Conservation (phyloP, 2,888 invertebrate species). For the Agrilus mali region DNA sequence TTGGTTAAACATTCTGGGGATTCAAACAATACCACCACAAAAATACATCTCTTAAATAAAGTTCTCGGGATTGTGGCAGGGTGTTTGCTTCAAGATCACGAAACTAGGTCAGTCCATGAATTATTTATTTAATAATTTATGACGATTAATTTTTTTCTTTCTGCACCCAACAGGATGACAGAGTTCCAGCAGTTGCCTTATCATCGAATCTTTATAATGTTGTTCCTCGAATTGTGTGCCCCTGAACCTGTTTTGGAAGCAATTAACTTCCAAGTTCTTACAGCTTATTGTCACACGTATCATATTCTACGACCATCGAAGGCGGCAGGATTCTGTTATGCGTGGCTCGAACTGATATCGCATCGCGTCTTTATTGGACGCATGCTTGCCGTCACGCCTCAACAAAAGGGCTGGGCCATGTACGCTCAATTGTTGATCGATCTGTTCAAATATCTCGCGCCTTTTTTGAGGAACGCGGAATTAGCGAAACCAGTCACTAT, state of each 20-base stretch:
- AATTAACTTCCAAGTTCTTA: slow-evolving; percentile 87
- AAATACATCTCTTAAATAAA: slow-evolving; percentile 93
- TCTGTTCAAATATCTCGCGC: slow-evolving; percentile 92
- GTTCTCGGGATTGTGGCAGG: slow-evolving; percentile 91
- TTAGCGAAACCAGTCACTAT: slow-evolving; percentile 86
- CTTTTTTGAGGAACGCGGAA: slow-evolving; percentile 94
- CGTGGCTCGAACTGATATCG: slow-evolving; percentile 96
- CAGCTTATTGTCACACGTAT: slow-evolving; percentile 91
- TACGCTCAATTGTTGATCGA: slow-evolving; percentile 93
- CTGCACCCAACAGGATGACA: too few relatives aligned
- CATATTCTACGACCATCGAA: slow-evolving; percentile 86
- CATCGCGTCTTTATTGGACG: slow-evolving; percentile 92
- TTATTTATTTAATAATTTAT: too few relatives aligned
- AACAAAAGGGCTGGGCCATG: slow-evolving; percentile 95
- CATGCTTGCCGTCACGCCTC: slow-evolving; percentile 80
- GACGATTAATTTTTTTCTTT: too few relatives aligned
- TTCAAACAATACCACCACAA: slow-evolving; percentile 82
- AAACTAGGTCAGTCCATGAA: slow-evolving; percentile 54
- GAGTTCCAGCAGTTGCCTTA: slow-evolving; percentile 97
- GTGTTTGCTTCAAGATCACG: slow-evolving; percentile 91
- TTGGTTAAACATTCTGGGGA: slow-evolving; percentile 93
- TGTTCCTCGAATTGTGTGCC: slow-evolving; percentile 91
- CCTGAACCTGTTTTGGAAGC: slow-evolving; percentile 89
- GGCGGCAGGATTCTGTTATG: slow-evolving; percentile 94
- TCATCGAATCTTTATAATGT: slow-evolving; percentile 90